These are phyloP conservation scores for Seriola dumerili DNA, from an alignment of 2,113 vertebrate species.

Conservation along the genomic window DNA sequence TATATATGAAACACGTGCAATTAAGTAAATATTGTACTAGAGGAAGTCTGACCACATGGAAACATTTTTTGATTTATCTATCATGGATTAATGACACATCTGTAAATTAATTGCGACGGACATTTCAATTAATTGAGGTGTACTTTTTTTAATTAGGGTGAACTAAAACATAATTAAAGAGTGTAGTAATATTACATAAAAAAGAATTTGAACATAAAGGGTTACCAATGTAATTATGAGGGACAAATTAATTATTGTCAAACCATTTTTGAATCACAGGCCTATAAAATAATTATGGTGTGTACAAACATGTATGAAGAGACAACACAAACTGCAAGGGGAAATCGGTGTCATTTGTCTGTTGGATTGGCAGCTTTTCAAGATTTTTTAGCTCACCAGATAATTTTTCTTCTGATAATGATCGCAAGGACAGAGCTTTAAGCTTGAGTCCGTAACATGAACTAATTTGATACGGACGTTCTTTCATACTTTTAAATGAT, in stretches of 20 bases:
- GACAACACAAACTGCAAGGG: background rate
- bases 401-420: background rate
- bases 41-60: background rate
- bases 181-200: background rate
- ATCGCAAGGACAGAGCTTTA: background rate
- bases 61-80: background rate
- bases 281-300: constrained; percentile 1
- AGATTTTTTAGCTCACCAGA: background rate
- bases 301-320: constrained; percentile 1
- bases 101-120: background rate
- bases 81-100: background rate
- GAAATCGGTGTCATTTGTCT: background rate
- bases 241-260: background rate
- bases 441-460: background rate
- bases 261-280: constrained; percentile 8
- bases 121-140: background rate
- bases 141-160: background rate
- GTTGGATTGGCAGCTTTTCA: background rate
- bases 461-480: background rate
- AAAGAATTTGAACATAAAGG: background rate
- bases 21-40: background rate
- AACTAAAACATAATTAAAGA: background rate
- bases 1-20: background rate
- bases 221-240: constrained; percentile 4
- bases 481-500: background rate